phyloP scores from a whole-genome alignment of 2,113 vertebrate genomes.

The Phainopepla nitens region DNA sequence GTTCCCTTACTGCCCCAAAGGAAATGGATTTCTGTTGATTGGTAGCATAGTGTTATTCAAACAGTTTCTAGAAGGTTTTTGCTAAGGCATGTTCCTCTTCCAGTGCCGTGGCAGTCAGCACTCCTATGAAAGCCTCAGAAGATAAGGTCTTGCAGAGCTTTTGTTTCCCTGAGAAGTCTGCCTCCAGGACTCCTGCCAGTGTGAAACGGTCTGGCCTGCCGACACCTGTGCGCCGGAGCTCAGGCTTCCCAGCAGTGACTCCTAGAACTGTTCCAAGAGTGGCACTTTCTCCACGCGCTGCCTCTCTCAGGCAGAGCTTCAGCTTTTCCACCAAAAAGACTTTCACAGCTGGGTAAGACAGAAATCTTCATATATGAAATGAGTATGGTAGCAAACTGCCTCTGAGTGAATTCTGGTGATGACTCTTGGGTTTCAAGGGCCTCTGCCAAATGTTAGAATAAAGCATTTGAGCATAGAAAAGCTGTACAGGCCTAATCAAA shows the following conservation, averaged over 20 bases:
- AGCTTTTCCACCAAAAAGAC: constrained; percentile 25
- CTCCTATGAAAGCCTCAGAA: constrained; percentile 17
- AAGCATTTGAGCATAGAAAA: not conserved
- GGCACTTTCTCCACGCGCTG: not conserved
- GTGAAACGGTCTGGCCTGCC: constrained; percentile 74
- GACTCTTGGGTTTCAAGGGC: not conserved
- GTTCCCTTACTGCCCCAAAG: not conserved
- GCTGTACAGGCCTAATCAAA: not conserved
- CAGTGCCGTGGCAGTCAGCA: constrained; percentile 64
- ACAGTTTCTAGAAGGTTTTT: not conserved
- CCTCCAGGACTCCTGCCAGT: constrained; percentile 55
- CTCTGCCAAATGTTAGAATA: not conserved
- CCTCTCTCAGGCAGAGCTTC: not conserved
- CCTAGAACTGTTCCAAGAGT: constrained; percentile 57
- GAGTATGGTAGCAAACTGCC: not conserved
- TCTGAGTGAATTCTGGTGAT: not conserved
- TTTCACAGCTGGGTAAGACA: constrained; percentile 68
- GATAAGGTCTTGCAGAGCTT: constrained; percentile 31
- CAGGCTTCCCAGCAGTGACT: constrained; percentile 62
- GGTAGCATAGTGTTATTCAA: not conserved
- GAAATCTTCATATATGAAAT: not conserved
- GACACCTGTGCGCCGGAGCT: constrained; percentile 73
- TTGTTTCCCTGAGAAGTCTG: not conserved
- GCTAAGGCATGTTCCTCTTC: not conserved
- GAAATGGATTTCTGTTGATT: not conserved